Evolutionary conservation across 2,797 vertebrate species (phyloP), one percentile per base, ranked within the genome.

Genomic region (Urocyon cinereoargenteus): DNA sequence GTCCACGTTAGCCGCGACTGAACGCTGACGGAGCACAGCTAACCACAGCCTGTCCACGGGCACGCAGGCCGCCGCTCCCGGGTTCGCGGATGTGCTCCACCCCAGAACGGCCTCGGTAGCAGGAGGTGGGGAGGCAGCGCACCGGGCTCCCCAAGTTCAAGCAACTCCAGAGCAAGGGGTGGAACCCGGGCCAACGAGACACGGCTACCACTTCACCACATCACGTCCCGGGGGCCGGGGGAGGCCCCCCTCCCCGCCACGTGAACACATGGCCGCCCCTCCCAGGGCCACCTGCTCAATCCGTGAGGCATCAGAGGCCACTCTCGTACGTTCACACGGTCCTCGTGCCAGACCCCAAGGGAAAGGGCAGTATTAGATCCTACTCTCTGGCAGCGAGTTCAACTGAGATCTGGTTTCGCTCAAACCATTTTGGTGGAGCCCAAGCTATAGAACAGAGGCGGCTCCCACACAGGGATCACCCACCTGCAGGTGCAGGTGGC

Each of bases 1-100:
- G 97, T 53, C 79, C 90, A 97, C 70, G 11, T 85, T 90, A 34
- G 90, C 95, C 31, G 1, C 90, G 45, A 49, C 90, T 59, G 90
- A 66, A 21, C 2, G n/a, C 97, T 79, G 94, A 88, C 68, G 15
- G 79, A 83, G 93, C 68, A 0, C 82, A 26, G 84, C 98, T 86
- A 15, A 75, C 96, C 61, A 0, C 95, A 90, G 95, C 83, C 86
- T 86, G 66, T 89, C 51, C 9, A 1, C 0, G 5, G 59, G 62
- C 73, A 75, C 36, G 1, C 73, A 9, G 34, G 83, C 78, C 26
- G 24, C 34, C 18, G 34, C 84, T 18, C 84, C 36, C 53, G 31
- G 66, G 3, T 77, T 36, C 51, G n/a, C 24, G 9, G 34, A 31
- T 31, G 66, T 15, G 26, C 40, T 16, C 24, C 12, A 11, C 31